Evolutionary conservation across 2,113 vertebrate species (phyloP), one percentile per base, ranked within the genome.

Genomic region (Callionymus lyra): DNA sequence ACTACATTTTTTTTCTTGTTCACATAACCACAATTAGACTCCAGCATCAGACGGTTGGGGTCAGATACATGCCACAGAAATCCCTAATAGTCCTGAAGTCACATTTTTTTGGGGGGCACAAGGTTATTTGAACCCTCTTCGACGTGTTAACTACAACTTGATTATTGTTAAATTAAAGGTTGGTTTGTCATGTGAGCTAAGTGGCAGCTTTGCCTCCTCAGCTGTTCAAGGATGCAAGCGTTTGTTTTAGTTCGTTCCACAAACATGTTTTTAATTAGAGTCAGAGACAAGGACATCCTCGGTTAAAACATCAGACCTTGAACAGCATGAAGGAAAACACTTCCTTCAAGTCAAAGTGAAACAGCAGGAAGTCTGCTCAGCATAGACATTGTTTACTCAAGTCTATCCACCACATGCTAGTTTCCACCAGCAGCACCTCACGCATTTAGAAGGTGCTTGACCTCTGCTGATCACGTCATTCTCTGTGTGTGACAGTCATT

Each of bases 331-430:
- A 17, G 34, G 53, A 11, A 31, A 37, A 14, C 19, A 8, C 48
- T 15, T 42, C 27, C 6, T 13, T 5, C 10, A 46, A 18, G 8
- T 17, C 51, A 31, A 34, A 21, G 34, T 64, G 38, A 76, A 75
- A 37, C 63, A 54, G 39, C 56, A 50, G 41, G 65, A 56, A 54
- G 53, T 43, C 34, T 56, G 44, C 53, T 5, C 16, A 42, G 37
- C 16, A 6, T 4, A 6, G 53, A 17, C 19, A 44, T 13, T 70
- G 50, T 65, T 63, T 55, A 12, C 21, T 53, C 34, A 47, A 16
- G 47, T 53, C 39, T 17, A 13, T 34, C 21, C n/a, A 34, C 17
- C 27, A 21, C 50, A 35, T n/a, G 11, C 8, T 34, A 12, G 10
- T 50, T 46, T 62, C 10, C 16, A 38, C 21, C 21, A 27, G 21